Evolutionary conservation across 2,797 vertebrate genomes (phyloP), one percentile per base, ranked within the genome.

Genomic region (Melanotaenia pygmaea): DNA sequence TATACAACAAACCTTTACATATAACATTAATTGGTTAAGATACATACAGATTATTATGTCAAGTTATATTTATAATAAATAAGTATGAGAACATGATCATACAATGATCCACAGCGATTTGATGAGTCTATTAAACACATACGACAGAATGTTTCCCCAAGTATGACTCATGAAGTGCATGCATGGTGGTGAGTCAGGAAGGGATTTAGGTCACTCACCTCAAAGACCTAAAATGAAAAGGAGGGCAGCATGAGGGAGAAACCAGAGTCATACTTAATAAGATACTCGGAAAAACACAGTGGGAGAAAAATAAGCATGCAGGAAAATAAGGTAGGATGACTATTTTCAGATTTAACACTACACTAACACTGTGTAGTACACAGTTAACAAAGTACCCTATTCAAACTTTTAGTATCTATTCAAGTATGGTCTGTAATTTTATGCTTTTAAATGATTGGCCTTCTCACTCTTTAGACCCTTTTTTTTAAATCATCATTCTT

Each of bases 201-300:
- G 24, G 30, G 28, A 8, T 14, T 59, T 32, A 38, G n/a, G 58
- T 26, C 58, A 92, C 95, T 98, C 95, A 98, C 97, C 97, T 99
- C 97, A 1, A 96, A 98, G 81, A 98, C 97, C 97, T 98, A 95
- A 95, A 96, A 96, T 92, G 95, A 95, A 94, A 94, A 94, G 76
- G 69, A 94, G 93, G 94, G 94, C 96, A 94, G 97, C 96, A 93
- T 96, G 94, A 91, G 82, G 94, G 91, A 94, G 85, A 96, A 86
- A 94, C 89, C 85, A 94, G 86, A 95, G 86, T 88, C 88, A 94
- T 86, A 86, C 90, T 88, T 90, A 89, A 81, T 77, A 81, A 64
- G 70, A 88, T 11, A 86, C 64, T 32, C 79, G 79, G 78, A 85
- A 83, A 70, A 77, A 67, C 57, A 74, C 12, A 59, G 67, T 67